Base-by-base conservation (phyloP, 2,113 vertebrate genomes). In the Chamaetylas fuelleborni region DNA sequence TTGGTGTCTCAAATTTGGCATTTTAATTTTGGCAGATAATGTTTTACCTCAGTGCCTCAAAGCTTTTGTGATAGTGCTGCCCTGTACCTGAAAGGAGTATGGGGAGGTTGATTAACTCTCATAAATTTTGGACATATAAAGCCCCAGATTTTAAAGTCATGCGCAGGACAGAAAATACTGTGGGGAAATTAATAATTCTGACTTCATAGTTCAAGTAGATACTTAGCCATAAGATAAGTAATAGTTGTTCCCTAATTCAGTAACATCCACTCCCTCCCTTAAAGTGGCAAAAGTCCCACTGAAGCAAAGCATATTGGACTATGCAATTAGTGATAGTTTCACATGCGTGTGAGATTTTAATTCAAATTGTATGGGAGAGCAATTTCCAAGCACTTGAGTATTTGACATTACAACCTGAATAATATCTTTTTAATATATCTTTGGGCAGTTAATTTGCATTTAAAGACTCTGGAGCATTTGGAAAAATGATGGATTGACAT, bases 341-440 rank as follows among this genome's bases (percentile, higher is more conserved):
- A 10, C 29, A 82, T 6, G 24, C 40, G 79, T 87, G 77, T n/a
- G 34, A 85, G 58, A 85, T 54, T 92, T 79, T 85, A 82, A 91
- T 95, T 93, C 71, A 70, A n/a, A 40, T 80, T 77, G 34, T 48
- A 71, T 33, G 76, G 51, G 47, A 4, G 12, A 96, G 36, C 56
- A 83, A 94, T 94, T 93, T 93, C 50, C 5, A 3, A 90, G 83
- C 24, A 26, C 43, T 90, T 83, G 71, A 84, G 47, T 86, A 92
- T 77, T 93, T 96, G 88, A 96, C 93, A 67, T 92, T 81, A 38
- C 28, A 96, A 88, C 69, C 72, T 67, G 45, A 88, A 73, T 73
- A 86, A 88, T 78, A 73, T 60, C 16, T 81, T 89, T 88, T 93
- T 86, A 90, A 86, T 88, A 43, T 60, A 80, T 72, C 73, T 92